Evolutionary conservation across 2,113 vertebrate genomes (phyloP).

Genomic region (Galbula dea): DNA sequence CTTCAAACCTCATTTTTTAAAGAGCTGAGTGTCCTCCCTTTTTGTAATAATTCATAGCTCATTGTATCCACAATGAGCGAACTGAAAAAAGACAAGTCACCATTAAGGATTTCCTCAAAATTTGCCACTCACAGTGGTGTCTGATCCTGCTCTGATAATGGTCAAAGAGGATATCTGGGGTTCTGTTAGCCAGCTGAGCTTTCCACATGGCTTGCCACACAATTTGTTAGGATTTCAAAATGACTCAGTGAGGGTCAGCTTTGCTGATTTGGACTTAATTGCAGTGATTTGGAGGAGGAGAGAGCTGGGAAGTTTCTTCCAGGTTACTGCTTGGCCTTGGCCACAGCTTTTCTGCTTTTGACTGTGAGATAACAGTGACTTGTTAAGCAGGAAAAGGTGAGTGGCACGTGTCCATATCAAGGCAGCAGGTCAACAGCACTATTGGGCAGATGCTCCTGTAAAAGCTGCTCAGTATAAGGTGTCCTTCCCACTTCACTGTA

Average conservation of each 20-base stretch:
- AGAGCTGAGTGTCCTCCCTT: background rate
- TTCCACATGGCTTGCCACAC: background rate
- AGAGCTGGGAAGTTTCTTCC: background rate
- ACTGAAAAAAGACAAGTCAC: background rate
- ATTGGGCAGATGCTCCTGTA: background rate
- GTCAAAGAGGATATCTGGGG: background rate
- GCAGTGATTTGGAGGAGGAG: background rate
- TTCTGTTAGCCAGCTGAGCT: background rate
- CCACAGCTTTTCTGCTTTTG: background rate
- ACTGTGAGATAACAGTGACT: background rate
- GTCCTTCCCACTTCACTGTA: background rate
- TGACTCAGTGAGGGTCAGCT: rapidly evolving
- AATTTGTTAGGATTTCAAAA: background rate
- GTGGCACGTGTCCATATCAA: rapidly evolving
- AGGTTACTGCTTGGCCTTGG: background rate
- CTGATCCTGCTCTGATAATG: background rate
- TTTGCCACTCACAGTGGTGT: rapidly evolving
- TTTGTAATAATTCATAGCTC: background rate
- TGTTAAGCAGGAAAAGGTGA: background rate
- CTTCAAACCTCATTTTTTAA: background rate
- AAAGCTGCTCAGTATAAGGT: background rate
- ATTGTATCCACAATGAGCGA: background rate
- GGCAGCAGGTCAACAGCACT: background rate
- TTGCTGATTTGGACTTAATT: background rate
- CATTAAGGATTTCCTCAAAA: background rate